Evolutionary conservation across 2,113 vertebrate species (phyloP).

Genomic region (Bufo gargarizans): DNA sequence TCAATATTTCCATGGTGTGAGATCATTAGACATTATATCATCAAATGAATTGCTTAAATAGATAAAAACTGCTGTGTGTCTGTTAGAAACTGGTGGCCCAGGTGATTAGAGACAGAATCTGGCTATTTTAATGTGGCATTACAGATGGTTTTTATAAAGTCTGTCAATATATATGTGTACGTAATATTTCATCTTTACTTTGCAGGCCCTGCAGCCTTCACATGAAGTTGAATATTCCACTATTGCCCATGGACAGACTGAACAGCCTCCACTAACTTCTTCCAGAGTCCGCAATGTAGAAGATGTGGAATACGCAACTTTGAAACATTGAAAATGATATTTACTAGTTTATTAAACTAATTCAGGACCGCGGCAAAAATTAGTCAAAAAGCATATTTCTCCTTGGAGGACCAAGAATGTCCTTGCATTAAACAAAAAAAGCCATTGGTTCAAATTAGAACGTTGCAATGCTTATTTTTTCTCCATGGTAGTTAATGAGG

Average conservation of each 20-base stretch:
- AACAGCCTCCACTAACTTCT: too few relatives aligned
- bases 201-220: background rate
- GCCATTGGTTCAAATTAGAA: background rate
- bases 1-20: too few relatives aligned
- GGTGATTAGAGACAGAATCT: too few relatives aligned
- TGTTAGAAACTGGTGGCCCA: too few relatives aligned
- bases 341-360: background rate
- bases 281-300: background rate
- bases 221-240: slow-evolving; percentile 2
- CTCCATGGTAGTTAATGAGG: background rate
- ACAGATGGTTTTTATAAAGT: background rate
- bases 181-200: too few relatives aligned
- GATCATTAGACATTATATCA: too few relatives aligned
- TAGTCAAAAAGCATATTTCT: background rate
- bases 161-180: background rate
- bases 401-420: background rate
- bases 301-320: background rate
- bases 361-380: background rate
- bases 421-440: background rate
- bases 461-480: background rate
- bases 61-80: too few relatives aligned
- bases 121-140: too few relatives aligned
- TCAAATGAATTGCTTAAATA: too few relatives aligned
- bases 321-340: background rate
- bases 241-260: background rate